These are phyloP conservation scores for Aurelia aurita complex sp. Pacific DNA, from an alignment of 30 jellyfish, hydroid and myxozoan species.

Conservation along the genomic window DNA sequence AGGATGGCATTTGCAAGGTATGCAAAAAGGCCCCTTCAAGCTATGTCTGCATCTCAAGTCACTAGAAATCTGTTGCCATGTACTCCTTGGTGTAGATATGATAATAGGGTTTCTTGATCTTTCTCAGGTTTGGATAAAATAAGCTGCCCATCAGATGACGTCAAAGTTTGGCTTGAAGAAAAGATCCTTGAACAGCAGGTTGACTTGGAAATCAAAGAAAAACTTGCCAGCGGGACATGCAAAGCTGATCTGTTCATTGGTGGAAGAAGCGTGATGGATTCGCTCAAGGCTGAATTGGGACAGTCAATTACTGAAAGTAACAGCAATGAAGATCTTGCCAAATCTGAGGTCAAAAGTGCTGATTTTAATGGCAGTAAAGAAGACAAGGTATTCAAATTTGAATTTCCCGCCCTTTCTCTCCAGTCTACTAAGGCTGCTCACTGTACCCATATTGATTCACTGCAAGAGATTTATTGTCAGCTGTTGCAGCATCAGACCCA, in stretches of 20 bases:
- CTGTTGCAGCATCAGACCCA: slow-evolving; percentile 28
- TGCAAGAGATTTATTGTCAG: slow-evolving; percentile 43
- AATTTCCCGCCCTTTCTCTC: neutral
- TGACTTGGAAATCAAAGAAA: slow-evolving; percentile 2
- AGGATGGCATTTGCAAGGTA: too few relatives aligned
- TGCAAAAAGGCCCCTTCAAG: too few relatives aligned
- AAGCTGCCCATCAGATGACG: neutral
- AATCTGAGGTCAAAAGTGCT: neutral
- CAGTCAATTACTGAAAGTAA: neutral
- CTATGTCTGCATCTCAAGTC: too few relatives aligned
- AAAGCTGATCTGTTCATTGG: neutral
- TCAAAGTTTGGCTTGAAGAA: slow-evolving; percentile 49
- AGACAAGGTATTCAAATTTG: neutral
- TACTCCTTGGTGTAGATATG: too few relatives aligned
- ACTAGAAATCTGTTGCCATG: too few relatives aligned
- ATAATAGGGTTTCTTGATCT: too few relatives aligned
- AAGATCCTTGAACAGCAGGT: slow-evolving; percentile 13
- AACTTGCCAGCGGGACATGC: neutral
- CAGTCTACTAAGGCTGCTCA: slow-evolving; percentile 1
- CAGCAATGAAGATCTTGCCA: neutral
- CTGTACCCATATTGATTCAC: slow-evolving; percentile 64
- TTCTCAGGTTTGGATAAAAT: neutral
- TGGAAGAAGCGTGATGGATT: neutral
- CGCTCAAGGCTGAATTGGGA: neutral
- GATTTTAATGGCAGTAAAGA: neutral